Evolutionary conservation across 2,797 vertebrate genomes (phyloP).

Genomic region (Helostoma temminkii): DNA sequence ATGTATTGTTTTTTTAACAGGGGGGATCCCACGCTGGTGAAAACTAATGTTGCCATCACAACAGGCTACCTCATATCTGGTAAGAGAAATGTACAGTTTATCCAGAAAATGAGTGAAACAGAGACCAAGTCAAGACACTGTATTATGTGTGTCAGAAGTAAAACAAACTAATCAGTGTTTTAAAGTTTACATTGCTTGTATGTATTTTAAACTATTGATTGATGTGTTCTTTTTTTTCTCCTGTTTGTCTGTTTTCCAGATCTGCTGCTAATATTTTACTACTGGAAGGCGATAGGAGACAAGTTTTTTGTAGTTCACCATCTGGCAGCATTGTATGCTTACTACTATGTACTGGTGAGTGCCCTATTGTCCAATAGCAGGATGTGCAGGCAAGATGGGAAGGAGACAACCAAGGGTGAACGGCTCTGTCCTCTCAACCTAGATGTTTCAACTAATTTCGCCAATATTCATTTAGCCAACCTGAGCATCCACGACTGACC

Average conservation of each 20-base stretch:
- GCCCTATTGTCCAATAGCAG: constrained; percentile 84
- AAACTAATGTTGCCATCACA: constrained; percentile 94
- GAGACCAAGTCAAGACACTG: too few species aligned
- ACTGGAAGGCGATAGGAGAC: constrained; percentile 98
- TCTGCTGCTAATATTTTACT: constrained; percentile 95
- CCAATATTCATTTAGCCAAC: constrained; percentile 8
- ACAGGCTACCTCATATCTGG: constrained; percentile 99
- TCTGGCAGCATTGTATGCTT: constrained; percentile 93
- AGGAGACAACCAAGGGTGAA: constrained; percentile 84
- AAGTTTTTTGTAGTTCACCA: constrained; percentile 97
- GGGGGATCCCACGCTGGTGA: constrained; percentile 93
- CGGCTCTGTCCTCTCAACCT: constrained; percentile 67
- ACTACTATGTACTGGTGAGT: constrained; percentile 98
- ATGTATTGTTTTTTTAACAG: constrained; percentile 80
- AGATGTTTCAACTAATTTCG: constrained; percentile 15
- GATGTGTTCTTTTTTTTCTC: constrained; percentile 28
- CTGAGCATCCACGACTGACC: not conserved
- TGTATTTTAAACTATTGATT: constrained; percentile 1
- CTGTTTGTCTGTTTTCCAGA: constrained; percentile 84
- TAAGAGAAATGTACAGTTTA: constrained; percentile 74
- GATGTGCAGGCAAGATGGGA: constrained; percentile 83
- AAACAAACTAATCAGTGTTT: not conserved
- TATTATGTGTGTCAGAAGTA: not conserved
- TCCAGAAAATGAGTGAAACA: not conserved
- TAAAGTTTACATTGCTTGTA: not conserved